A percentile compares a stretch with the other conserved stretches of the same genome.
These are phyloP conservation scores for Chloropsis cyanopogon DNA, from an alignment of 2,113 vertebrate genomes.

Conservation along the genomic window DNA sequence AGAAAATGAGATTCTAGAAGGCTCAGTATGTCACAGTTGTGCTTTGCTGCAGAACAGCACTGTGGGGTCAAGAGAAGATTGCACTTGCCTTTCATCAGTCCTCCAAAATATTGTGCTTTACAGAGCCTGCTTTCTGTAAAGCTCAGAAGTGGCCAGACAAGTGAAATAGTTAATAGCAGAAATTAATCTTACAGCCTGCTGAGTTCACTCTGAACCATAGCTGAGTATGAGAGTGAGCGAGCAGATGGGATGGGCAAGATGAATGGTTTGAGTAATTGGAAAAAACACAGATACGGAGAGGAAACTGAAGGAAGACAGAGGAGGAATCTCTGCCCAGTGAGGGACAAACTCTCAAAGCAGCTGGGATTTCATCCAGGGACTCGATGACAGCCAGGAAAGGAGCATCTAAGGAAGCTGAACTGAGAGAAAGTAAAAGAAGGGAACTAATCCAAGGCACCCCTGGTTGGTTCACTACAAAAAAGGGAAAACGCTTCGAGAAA, in stretches of 20 bases:
- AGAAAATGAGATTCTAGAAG: neutral
- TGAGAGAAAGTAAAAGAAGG: neutral
- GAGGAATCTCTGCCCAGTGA: constrained; percentile 45
- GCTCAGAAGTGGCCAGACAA: constrained; percentile 41
- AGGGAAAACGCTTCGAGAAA: neutral
- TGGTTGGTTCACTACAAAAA: neutral
- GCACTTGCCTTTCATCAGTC: constrained; percentile 31
- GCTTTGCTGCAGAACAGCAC: neutral
- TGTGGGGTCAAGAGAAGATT: neutral
- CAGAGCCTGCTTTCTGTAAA: neutral
- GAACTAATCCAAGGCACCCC: neutral
- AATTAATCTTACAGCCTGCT: constrained; percentile 56
- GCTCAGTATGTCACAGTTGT: neutral
- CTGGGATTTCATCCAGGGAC: constrained; percentile 53
- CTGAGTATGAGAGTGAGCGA: constrained; percentile 6
- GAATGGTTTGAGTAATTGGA: constrained; percentile 55
- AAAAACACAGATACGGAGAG: constrained; percentile 44
- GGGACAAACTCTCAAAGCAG: constrained; percentile 41
- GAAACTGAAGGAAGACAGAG: constrained; percentile 45
- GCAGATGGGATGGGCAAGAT: constrained; percentile 56
- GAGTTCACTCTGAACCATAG: constrained; percentile 50
- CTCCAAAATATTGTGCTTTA: neutral
- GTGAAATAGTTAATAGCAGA: constrained; percentile 53
- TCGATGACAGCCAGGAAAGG: constrained; percentile 41
- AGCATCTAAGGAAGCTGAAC: constrained; percentile 44